Evolutionary conservation across 2,888 invertebrate species (phyloP), one percentile per base, ranked within the genome.

Genomic region (Archaeoteleia sp.): DNA sequence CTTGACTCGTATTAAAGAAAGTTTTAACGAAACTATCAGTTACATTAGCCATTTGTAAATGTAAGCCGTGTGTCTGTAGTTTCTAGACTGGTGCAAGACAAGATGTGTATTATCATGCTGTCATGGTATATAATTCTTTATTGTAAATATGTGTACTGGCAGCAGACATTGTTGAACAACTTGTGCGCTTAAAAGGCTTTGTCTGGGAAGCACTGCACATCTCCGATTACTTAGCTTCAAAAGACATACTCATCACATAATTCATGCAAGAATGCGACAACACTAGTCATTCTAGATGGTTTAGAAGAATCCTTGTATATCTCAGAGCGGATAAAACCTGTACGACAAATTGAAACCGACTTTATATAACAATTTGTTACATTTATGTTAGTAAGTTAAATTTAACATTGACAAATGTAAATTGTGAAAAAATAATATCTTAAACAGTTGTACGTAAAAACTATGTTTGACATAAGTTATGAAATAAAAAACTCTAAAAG

Each of bases 81-180:
- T 54, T 46, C 37, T 53, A 35, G 42, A 46, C 14, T 29, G 29
- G 15, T 15, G 49, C 30, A 42, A 51, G 30, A 20, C 35, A 39
- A 39, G 39, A 45, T 46, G 27, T 23, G 46, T 48, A 54, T 54
- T 40, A 54, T 40, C 25, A 40, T 34, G 29, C 40, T 43, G 46
- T 55, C 43, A 49, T 13, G 43, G 49, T 39, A 39, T 32, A 49
- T 49, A 42, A 63, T 63, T 48, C 63, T 55, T 63, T 63, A 63
- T 63, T 51, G 43, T 55, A 55, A 62, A 49, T 55, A 55, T 4
- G 2, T 51, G 32, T 46, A 32, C 55, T 29, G 32, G 40, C 32
- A 42, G 55, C 14, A 30, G 49, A 51, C 55, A 45, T 63, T 63
- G 63, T 63, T 49, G 49, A 49, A 49, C 49, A 63, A 62, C 55